Evolutionary conservation across 2,797 vertebrate species (phyloP), one percentile per base, ranked within the genome.

Genomic region (Acestrorhynchus altus): DNA sequence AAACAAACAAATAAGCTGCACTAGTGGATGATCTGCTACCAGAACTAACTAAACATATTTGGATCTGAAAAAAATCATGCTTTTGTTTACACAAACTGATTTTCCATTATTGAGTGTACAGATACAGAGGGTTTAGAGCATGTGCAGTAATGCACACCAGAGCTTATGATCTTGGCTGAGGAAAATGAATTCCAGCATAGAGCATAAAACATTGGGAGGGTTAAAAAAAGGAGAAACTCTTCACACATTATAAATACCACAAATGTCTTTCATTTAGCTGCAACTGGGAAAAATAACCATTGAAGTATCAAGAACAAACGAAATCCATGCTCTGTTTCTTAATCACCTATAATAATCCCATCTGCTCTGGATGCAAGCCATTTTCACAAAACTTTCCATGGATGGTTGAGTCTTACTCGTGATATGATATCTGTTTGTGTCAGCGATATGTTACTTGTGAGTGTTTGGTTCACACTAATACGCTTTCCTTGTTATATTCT

Each of bases 211-310:
- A 44, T 42, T 60, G 40, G 65, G 28, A n/a, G 65, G 40, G 39
- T 39, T 46, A 15, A 52, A 60, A 68, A 76, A 51, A 73, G 73
- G 42, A 73, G 59, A 78, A 78, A 61, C 28, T 47, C 70, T 77
- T 80, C 60, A 77, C 77, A 79, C 71, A 42, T 76, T 49, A 65
- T 76, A 74, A 82, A 75, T 56, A 49, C 44, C 35, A 35, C 56
- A 66, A 77, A 61, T 72, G 70, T 68, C 51, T 72, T 76, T 68
- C 42, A 79, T 72, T 78, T 76, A 39, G 54, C 61, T 51, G 66
- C 63, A 81, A 56, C 15, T 26, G 15, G 65, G 42, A 76, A 70
- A n/a, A 72, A 59, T 72, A 66, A 79, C n/a, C 57, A 24, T 24
- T 35, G 51, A 56, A 26, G 46, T 52, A 20, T 46, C 42, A 5